Evolutionary conservation across 2,888 invertebrate genomes (phyloP).

Genomic region (Thumatha senex): DNA sequence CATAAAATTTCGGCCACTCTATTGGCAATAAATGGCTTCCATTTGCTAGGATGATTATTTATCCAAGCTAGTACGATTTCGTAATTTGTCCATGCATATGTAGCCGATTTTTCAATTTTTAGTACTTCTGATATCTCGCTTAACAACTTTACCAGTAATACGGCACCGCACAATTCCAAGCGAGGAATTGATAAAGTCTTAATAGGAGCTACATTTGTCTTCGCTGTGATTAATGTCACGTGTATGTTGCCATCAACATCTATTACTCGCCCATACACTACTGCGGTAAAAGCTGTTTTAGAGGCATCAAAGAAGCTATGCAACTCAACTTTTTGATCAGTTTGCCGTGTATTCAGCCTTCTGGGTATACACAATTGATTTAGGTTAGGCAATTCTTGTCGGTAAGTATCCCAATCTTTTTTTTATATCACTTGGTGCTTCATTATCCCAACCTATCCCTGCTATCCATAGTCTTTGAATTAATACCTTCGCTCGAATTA

Average conservation of each 20-base stretch:
- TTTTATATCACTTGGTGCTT: no score
- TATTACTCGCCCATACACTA: background rate
- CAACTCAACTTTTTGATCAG: background rate
- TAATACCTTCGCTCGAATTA: no score
- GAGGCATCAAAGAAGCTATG: background rate
- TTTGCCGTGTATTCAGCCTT: background rate
- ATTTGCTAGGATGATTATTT: background rate
- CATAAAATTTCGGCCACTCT: no score
- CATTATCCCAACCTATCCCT: no score
- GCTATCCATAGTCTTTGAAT: no score
- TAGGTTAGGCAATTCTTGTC: background rate
- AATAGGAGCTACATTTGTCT: background rate
- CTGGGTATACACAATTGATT: background rate
- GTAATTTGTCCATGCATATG: background rate
- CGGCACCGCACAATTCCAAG: background rate
- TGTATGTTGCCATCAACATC: background rate
- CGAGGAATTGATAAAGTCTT: background rate
- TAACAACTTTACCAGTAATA: background rate
- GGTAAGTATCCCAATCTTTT: background rate
- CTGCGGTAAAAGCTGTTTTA: background rate
- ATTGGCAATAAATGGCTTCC: no score
- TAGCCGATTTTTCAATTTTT: background rate
- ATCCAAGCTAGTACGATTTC: background rate
- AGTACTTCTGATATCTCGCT: background rate
- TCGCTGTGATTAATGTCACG: background rate